Evolutionary conservation across 2,888 invertebrate genomes (phyloP).

Genomic region (Boloria selene): DNA sequence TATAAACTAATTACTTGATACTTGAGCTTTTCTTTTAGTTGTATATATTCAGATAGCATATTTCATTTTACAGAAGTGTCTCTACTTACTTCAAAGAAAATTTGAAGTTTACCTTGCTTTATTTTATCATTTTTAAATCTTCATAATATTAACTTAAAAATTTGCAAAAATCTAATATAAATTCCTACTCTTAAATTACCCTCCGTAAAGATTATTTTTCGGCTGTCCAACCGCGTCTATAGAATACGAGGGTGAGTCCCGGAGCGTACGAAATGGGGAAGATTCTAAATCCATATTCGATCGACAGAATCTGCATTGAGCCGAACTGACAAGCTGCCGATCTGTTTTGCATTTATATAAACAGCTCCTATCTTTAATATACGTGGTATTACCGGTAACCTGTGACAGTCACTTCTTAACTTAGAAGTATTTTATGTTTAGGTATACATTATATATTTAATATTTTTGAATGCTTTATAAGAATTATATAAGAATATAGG

Average conservation of each 20-base stretch:
- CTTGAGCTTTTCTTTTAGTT: not conserved
- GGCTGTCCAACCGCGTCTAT: conserved; percentile 74
- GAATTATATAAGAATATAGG: too few species aligned
- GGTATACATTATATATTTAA: not conserved
- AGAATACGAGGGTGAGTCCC: conserved; percentile 65
- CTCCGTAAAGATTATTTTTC: conserved; percentile 72
- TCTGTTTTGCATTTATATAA: conserved; percentile 83
- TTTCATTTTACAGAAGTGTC: not conserved
- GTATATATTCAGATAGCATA: not conserved
- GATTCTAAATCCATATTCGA: conserved; percentile 81
- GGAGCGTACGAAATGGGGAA: conserved; percentile 67
- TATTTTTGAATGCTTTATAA: too few species aligned
- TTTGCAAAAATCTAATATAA: conserved; percentile 35
- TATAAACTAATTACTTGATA: too few species aligned
- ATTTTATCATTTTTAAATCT: conserved; percentile 2
- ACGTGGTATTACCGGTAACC: conserved; percentile 49
- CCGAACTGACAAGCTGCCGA: conserved; percentile 81
- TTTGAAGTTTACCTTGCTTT: not conserved
- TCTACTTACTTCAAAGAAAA: not conserved
- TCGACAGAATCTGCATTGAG: conserved; percentile 77
- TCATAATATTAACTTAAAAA: conserved; percentile 35
- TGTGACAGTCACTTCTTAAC: conserved; percentile 47
- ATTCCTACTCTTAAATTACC: conserved; percentile 44
- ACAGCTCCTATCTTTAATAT: conserved; percentile 76
- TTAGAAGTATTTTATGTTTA: conserved; percentile 13